These are phyloP conservation scores for Montipora efflorescens DNA, from an alignment of 64 coral and sea anemone genomes.

Conservation along the genomic window DNA sequence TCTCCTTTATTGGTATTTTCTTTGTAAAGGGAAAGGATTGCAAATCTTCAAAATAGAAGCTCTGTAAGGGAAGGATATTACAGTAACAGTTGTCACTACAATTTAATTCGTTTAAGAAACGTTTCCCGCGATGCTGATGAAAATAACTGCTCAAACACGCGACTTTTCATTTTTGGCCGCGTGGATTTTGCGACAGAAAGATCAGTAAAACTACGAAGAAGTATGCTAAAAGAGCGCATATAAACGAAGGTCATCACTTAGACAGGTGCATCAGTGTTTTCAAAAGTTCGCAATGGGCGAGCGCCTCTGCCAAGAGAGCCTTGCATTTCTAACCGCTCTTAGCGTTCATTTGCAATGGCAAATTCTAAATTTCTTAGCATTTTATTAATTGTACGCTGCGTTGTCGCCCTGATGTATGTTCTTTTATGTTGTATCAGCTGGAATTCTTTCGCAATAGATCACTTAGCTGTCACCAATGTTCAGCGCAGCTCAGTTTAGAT, in stretches of 20 bases:
- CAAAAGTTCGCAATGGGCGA: neutral
- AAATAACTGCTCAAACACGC: neutral
- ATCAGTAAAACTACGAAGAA: neutral
- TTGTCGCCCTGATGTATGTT: slow-evolving; percentile 71
- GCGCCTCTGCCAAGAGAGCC: neutral
- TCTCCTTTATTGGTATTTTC: neutral
- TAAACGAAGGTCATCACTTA: slow-evolving; percentile 10
- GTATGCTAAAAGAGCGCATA: neutral
- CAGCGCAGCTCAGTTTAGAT: neutral
- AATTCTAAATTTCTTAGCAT: slow-evolving; percentile 71
- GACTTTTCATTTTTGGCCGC: neutral
- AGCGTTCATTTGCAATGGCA: slow-evolving; percentile 69
- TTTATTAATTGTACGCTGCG: slow-evolving; percentile 57
- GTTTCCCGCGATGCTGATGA: slow-evolving; percentile 14
- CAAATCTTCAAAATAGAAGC: neutral
- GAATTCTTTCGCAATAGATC: slow-evolving; percentile 82
- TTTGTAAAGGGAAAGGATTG: neutral
- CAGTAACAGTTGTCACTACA: neutral
- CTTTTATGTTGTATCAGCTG: slow-evolving; percentile 79
- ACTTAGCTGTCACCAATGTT: slow-evolving; percentile 60
- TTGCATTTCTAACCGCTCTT: slow-evolving; percentile 32
- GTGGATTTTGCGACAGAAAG: too few relatives aligned
- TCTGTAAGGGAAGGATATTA: neutral
- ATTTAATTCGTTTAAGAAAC: slow-evolving; percentile 49
- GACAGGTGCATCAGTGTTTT: slow-evolving; percentile 18